A percentile compares a stretch with the other conserved stretches of the same genome.
Conservation (phyloP, 2,113 vertebrate genomes). For the Malurus elegans region DNA sequence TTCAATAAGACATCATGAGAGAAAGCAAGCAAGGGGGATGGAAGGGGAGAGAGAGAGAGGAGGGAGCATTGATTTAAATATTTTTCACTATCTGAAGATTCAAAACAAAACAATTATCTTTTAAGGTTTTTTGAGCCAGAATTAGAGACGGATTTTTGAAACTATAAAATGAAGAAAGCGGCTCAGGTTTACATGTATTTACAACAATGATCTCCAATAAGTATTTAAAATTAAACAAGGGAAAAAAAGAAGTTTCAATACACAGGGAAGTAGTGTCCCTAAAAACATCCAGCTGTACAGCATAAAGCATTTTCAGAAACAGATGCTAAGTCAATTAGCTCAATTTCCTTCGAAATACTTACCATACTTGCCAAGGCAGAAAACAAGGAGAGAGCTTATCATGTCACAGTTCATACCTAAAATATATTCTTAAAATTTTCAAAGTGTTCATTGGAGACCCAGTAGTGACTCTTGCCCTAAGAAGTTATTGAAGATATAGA, state of each 20-base stretch:
- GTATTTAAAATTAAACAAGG: background rate
- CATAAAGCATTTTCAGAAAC: background rate
- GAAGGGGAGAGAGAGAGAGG: background rate
- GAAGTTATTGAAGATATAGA: background rate
- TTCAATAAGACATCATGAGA: background rate
- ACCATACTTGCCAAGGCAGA: background rate
- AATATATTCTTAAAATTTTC: background rate
- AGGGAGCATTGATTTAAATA: background rate
- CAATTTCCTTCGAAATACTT: background rate
- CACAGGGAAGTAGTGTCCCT: background rate
- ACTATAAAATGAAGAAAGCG: background rate
- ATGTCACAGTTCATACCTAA: background rate
- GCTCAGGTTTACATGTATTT: background rate
- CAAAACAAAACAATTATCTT: background rate
- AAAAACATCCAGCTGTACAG: background rate
- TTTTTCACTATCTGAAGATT: background rate
- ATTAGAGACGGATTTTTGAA: background rate
- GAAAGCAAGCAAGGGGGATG: rapidly evolving
- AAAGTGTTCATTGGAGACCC: background rate
- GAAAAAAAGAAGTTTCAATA: background rate
- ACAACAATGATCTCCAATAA: background rate
- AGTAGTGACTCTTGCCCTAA: background rate
- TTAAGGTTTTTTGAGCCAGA: background rate
- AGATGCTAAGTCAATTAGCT: background rate
- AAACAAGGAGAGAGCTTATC: background rate